Conservation (phyloP, 2,888 invertebrate genomes). For the Lycocerus yunnanus region DNA sequence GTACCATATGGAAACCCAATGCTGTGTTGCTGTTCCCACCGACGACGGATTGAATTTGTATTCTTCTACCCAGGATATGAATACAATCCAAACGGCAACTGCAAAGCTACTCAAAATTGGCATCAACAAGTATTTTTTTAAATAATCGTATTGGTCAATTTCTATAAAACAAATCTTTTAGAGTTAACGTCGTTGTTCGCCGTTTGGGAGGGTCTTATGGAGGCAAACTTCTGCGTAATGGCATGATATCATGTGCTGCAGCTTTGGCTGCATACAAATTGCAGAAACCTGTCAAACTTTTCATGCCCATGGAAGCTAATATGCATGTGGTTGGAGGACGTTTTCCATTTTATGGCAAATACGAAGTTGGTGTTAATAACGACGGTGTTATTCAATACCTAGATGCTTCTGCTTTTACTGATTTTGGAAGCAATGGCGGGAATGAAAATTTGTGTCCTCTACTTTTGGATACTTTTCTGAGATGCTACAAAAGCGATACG, state of each 20-base stretch:
- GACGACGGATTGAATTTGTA: background rate
- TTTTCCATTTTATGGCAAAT: slow-evolving; percentile 63
- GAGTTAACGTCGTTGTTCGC: slow-evolving; percentile 71
- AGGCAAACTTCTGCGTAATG: slow-evolving; percentile 70
- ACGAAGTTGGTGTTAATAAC: slow-evolving; percentile 68
- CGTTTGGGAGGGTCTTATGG: slow-evolving; percentile 85
- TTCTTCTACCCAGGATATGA: background rate
- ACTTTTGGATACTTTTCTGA: slow-evolving; percentile 57
- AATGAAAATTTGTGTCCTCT: slow-evolving; percentile 59
- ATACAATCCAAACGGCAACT: background rate
- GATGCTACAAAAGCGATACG: slow-evolving; percentile 62
- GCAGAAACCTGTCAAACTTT: slow-evolving; percentile 70
- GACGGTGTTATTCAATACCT: slow-evolving; percentile 71
- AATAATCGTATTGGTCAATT: background rate
- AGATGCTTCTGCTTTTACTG: slow-evolving; percentile 60
- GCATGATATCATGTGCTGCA: slow-evolving; percentile 65
- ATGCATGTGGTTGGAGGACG: slow-evolving; percentile 74
- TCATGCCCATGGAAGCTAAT: slow-evolving; percentile 72
- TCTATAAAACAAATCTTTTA: no score
- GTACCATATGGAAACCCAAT: slow-evolving; percentile 48
- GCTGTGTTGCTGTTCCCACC: background rate
- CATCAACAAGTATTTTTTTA: background rate
- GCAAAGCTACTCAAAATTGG: background rate
- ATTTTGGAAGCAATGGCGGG: slow-evolving; percentile 58
- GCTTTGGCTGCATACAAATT: slow-evolving; percentile 70